Percentiles rank a stretch among this genome's conserved stretches.
Conservation (phyloP, 2,888 invertebrate genomes). For the Andrena haemorrhoa region DNA sequence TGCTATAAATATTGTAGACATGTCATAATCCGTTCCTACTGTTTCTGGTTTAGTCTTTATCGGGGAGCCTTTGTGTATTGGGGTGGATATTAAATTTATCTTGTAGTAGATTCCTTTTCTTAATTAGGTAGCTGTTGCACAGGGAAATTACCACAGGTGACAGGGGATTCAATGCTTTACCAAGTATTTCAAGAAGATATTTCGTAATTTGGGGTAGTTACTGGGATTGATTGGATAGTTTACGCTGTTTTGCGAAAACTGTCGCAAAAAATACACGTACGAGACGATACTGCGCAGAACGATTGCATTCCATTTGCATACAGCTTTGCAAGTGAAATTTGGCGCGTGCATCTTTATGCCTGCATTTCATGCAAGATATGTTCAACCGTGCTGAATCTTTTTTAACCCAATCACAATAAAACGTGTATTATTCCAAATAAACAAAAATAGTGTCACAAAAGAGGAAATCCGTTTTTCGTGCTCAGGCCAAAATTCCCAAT, state of each 20-base stretch:
- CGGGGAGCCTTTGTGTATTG: no score
- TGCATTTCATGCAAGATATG: background rate
- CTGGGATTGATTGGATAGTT: background rate
- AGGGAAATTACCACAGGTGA: no score
- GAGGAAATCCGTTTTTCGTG: background rate
- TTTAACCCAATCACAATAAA: background rate
- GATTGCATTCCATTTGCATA: background rate
- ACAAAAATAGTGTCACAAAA: background rate
- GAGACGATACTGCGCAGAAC: background rate
- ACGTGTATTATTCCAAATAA: conserved; percentile 3
- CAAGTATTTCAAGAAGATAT: background rate
- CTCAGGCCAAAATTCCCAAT: background rate
- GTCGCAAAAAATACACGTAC: background rate
- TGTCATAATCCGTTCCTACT: no score
- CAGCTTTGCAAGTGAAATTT: conserved; percentile 15
- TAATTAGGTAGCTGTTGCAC: no score
- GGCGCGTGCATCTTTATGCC: background rate
- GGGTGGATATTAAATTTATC: no score
- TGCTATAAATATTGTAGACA: background rate
- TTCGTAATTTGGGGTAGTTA: background rate
- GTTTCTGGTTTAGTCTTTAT: no score
- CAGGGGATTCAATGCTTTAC: no score
- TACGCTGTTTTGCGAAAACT: background rate
- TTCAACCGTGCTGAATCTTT: background rate
- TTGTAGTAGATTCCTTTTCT: no score